Percentiles rank a stretch among this genome's conserved stretches.
Conservation (phyloP, 2,113 vertebrate genomes). For the Cyphomyrus discorhynchus region DNA sequence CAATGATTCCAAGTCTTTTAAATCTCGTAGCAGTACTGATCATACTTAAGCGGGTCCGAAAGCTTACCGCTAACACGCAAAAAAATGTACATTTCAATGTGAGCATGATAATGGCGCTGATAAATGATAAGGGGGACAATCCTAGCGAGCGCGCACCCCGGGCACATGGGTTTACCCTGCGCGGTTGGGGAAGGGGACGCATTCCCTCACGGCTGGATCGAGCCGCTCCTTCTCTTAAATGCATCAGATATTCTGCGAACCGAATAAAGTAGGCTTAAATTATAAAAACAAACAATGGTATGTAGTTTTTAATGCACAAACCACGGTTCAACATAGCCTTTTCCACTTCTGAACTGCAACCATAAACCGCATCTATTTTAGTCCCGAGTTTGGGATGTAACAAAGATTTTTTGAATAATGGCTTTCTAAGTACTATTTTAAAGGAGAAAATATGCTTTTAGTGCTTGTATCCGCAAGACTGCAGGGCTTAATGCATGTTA, state of each 20-base stretch:
- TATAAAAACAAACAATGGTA: conserved; percentile 57
- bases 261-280: conserved; percentile 42
- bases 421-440: conserved; percentile 45
- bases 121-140: not conserved
- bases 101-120: not conserved
- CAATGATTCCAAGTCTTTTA: not conserved
- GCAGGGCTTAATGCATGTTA: conserved; percentile 27
- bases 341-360: conserved; percentile 52
- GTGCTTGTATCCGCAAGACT: conserved; percentile 30
- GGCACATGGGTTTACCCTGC: not conserved
- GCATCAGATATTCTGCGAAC: conserved; percentile 30
- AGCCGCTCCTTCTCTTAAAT: not conserved
- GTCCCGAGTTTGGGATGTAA: conserved; percentile 57
- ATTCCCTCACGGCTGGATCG: not conserved
- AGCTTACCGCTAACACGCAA: not conserved
- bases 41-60: not conserved
- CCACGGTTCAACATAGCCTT: conserved; percentile 52
- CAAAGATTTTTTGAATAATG: conserved; percentile 35
- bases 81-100: not conserved
- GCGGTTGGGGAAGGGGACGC: not conserved
- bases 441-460: conserved; percentile 40
- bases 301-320: conserved; percentile 47
- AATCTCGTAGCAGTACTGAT: not conserved
- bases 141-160: not conserved
- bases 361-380: conserved; percentile 64